Percentiles rank a stretch among this genome's conserved stretches.
Conservation (phyloP, 2,797 vertebrate species). For the Lutjanus campechanus region DNA sequence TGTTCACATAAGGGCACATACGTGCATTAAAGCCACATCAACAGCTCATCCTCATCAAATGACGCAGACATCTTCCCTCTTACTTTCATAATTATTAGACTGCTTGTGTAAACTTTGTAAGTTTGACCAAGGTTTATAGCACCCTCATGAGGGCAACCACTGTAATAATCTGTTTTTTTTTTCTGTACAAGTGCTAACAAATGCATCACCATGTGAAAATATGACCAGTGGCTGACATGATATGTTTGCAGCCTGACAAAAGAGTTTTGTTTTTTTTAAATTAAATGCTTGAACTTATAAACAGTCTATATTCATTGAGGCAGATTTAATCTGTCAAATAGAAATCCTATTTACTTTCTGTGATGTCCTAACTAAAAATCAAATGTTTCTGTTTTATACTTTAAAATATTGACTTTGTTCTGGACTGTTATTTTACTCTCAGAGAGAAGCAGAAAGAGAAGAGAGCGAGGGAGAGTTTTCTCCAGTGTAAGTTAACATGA, state of each 20-base stretch:
- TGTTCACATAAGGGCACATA: slow-evolving; percentile 22
- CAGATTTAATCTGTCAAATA: neutral
- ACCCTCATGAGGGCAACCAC: slow-evolving; percentile 54
- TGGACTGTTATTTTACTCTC: neutral
- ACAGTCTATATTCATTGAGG: neutral
- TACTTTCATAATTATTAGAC: slow-evolving; percentile 59
- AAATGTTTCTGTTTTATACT: neutral
- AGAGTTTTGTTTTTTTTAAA: neutral
- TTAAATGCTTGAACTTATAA: neutral
- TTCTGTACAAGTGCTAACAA: neutral
- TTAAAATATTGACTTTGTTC: neutral
- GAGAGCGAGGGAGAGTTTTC: neutral
- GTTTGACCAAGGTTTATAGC: slow-evolving; percentile 33
- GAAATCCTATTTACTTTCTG: neutral
- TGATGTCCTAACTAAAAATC: neutral
- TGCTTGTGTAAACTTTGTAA: slow-evolving; percentile 2
- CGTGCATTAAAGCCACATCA: slow-evolving; percentile 58
- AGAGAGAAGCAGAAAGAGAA: neutral
- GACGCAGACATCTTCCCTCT: slow-evolving; percentile 41
- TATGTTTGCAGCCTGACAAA: neutral
- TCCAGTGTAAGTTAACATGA: neutral
- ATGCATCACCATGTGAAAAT: neutral
- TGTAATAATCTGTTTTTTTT: neutral
- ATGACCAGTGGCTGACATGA: neutral
- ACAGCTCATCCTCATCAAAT: slow-evolving; percentile 37